Evolutionary conservation across 2,797 vertebrate genomes (phyloP), one percentile per base, ranked within the genome.

Genomic region (Myotis vivesi): DNA sequence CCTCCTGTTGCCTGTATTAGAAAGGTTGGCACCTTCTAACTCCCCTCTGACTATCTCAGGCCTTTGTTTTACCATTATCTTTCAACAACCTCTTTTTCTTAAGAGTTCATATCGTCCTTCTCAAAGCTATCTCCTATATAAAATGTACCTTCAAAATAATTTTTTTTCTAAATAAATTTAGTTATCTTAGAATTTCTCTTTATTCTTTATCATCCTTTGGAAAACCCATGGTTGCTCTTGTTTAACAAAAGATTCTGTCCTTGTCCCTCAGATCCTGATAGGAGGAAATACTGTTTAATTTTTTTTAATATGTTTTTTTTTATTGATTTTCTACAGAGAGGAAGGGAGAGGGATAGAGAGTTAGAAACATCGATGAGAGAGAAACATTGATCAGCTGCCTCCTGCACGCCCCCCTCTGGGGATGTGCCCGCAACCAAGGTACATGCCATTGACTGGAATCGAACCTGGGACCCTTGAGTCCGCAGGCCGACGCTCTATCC

Each of bases 141-240:
- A 59, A 59, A 28, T 75, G 89, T 83, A 59, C 3, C 25, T 25
- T 79, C 41, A 93, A 25, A 30, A 33, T 84, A 82, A 15, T 62
- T 53, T 85, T 81, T 81, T 94, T 92, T 76, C 44, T 81, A 75
- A 81, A 49, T 55, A 89, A 55, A 16, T 68, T 66, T 69, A 73
- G 69, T 71, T 77, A 46, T 57, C 3, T 91, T 84, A 87, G 51
- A 25, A 57, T 95, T 91, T 49, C 59, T 73, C 25, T 73, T 28
- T 71, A 38, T 22, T 8, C 3, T 25, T 92, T 83, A 49, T 73
- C 38, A 46, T 2, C 25, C 33, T 89, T 82, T 89, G 55, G 62
- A 57, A 89, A 85, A 71, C 69, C 17, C 6, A 30, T 41, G 6
- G 2, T 79, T 7, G 25, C 5, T 87, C 92, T 90, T 92, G 38